phyloP scores from a whole-genome alignment of 2,888 invertebrate species.

The Strigamia maritima region DNA sequence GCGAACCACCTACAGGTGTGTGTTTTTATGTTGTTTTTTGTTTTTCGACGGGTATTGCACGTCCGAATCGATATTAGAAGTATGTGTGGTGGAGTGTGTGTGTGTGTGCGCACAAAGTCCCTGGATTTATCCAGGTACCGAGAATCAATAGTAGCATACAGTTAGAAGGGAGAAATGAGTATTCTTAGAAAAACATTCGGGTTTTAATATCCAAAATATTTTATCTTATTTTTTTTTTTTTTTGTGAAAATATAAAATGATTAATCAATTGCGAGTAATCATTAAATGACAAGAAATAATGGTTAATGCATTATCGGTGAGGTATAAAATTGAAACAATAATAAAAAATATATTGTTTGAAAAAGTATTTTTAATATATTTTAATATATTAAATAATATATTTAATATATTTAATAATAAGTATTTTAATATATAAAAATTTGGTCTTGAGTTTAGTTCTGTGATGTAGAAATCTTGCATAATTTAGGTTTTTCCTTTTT shows the following conservation, averaged over 20 bases:
- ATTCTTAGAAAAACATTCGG: not conserved
- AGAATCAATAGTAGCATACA: conserved; percentile 3
- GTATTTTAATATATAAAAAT: too few species aligned
- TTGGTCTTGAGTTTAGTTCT: too few species aligned
- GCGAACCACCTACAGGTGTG: conserved; percentile 36
- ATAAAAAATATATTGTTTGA: not conserved
- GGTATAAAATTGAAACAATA: not conserved
- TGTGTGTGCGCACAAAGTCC: not conserved
- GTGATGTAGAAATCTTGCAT: not conserved
- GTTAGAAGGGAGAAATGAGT: not conserved
- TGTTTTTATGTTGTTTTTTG: conserved; percentile 17
- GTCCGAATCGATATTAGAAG: conserved; percentile 2
- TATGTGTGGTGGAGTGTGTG: not conserved
- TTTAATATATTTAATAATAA: too few species aligned
- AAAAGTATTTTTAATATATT: not conserved
- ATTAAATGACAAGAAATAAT: too few species aligned
- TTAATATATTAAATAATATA: not conserved
- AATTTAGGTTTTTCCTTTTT: not conserved
- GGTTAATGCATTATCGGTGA: not conserved
- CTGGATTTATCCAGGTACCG: conserved; percentile 22
- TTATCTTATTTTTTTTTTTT: not conserved
- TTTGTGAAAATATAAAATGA: too few species aligned
- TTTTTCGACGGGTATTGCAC: not conserved
- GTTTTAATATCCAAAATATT: not conserved
- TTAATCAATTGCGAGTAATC: too few species aligned